Evolutionary conservation across 2,797 vertebrate genomes (phyloP), one percentile per base, ranked within the genome.

Genomic region (Chelon auratus): DNA sequence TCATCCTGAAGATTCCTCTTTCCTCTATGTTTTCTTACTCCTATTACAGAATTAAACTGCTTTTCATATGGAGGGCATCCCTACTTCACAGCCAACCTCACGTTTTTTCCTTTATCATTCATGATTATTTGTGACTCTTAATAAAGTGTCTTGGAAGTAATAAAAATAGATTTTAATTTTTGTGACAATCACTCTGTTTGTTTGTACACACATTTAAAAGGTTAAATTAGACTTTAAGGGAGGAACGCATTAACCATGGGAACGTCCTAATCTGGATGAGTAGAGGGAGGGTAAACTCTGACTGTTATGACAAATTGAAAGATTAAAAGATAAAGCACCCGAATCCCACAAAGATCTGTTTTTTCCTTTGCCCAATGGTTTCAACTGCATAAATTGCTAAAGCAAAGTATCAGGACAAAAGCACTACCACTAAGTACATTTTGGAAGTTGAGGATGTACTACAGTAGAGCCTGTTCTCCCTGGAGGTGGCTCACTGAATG

Each of bases 241-340:
- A 36, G 51, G 37, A 62, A 77, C 62, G 58, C 17, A 39, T 82
- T 77, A 74, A 61, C n/a, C 42, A 26, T n/a, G n/a, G 37, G 18
- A 60, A 53, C 15, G 40, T 10, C 42, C 54, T 88, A 89, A 90
- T 87, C 88, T 85, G 52, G 63, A 76, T 78, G 68, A 78, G 67
- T 55, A 54, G 42, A 68, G 22, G 11, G 17, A 66, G 47, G 67
- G 62, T 61, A 64, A 80, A 77, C 70, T 72, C 39, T 66, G 59
- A 64, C 62, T 42, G 43, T 67, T 77, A 68, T 84, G 82, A 83
- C 76, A 79, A 85, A 90, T 64, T 33, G 52, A 81, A 75, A 80
- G 75, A 87, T 91, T 90, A 89, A 77, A 82, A 68, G 73, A 78
- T 69, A 82, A 78, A 87, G 72, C 56, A 57, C 47, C 58, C 72